Conservation (phyloP, 1,140 invertebrate genomes). For the Anadara kagoshimensis region DNA sequence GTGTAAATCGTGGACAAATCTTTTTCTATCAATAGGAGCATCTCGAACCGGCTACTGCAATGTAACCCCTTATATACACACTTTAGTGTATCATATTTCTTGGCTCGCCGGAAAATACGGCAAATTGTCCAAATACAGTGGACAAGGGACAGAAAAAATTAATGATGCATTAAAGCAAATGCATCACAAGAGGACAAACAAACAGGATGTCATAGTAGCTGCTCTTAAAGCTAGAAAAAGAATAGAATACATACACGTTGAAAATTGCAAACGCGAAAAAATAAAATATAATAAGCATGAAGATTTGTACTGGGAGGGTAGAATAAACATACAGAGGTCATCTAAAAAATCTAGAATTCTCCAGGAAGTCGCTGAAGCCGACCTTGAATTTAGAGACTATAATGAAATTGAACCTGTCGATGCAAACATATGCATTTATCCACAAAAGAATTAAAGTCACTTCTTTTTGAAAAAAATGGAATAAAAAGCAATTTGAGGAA, state of each 20-base stretch:
- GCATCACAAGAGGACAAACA: constrained; percentile 15
- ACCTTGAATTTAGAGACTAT: too few relatives aligned
- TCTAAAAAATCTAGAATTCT: not conserved
- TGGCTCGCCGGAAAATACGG: not conserved
- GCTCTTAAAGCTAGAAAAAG: not conserved
- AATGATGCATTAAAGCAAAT: constrained; percentile 20
- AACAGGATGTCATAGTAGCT: constrained; percentile 7
- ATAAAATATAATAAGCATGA: not conserved
- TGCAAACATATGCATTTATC: too few relatives aligned
- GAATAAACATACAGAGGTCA: not conserved
- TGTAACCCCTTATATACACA: constrained; percentile 27
- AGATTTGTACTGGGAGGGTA: not conserved
- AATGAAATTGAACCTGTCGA: too few relatives aligned
- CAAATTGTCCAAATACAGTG: not conserved
- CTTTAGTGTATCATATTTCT: constrained; percentile 17
- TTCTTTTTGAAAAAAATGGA: too few relatives aligned
- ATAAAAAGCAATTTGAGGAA: too few relatives aligned
- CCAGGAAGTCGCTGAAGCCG: too few relatives aligned
- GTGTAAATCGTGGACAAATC: constrained; percentile 8
- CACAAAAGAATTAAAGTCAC: too few relatives aligned
- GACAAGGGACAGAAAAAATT: constrained; percentile 16
- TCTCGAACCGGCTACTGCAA: constrained; percentile 7
- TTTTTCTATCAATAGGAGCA: not conserved
- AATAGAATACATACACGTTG: constrained; percentile 5
- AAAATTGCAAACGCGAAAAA: not conserved